Conservation (phyloP, 2,888 invertebrate species). For the Drosophila nr. fundita region DNA sequence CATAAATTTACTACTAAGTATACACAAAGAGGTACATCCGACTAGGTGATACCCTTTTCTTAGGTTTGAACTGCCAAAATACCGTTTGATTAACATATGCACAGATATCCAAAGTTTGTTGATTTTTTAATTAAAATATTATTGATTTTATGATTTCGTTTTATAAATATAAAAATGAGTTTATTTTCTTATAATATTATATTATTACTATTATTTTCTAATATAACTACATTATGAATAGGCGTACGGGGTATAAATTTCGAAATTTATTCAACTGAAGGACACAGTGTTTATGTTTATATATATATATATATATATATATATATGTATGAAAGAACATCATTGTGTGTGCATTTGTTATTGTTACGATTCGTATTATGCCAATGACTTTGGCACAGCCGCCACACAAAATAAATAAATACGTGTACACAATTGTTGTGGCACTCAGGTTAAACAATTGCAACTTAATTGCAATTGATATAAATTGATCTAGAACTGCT, state of each 20-base stretch:
- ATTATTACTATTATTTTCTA: background rate
- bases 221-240: background rate
- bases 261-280: background rate
- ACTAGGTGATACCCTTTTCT: background rate
- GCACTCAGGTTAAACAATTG: constrained; percentile 38
- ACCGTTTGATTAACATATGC: background rate
- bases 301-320: background rate
- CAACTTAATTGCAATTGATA: constrained; percentile 39
- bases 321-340: background rate
- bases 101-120: background rate
- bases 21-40: background rate
- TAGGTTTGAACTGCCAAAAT: background rate
- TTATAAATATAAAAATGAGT: background rate
- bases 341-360: constrained; percentile 9
- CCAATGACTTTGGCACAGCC: constrained; percentile 16
- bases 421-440: constrained; percentile 21
- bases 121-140: background rate
- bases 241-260: constrained; percentile 1
- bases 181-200: background rate
- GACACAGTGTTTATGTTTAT: background rate
- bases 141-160: background rate
- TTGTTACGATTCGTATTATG: constrained; percentile 39
- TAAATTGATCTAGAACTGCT: constrained; percentile 24
- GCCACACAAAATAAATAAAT: constrained; percentile 43
- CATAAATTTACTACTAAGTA: constrained; percentile 31